Base-by-base conservation (phyloP, 2,113 vertebrate genomes). In the Rhinoptilus africanus region DNA sequence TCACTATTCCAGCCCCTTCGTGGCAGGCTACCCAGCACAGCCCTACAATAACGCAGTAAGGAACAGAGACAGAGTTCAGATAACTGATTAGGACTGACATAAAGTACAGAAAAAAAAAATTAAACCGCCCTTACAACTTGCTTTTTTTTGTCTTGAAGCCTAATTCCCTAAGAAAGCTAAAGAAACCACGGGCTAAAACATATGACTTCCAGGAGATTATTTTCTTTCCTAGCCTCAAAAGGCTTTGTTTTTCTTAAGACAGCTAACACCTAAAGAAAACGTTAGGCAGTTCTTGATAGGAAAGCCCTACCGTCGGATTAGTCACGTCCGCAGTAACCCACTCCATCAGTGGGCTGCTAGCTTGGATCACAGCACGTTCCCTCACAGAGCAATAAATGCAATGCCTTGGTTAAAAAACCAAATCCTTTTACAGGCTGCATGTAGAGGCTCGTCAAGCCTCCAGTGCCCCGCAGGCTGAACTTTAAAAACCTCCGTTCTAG, bases 271-370 rank as follows among this genome's bases (percentile, higher is more conserved):
- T n/a, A 18, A 45, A 56, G 47, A 51, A 47, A 56, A 75, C 32
- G 5, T 41, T 1, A 47, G 32, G 34, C 32, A 60, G 43, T 3
- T 27, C 39, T 50, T 27, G n/a, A 18, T 3, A 59, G 51, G 59
- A 77, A 48, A 87, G 28, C 15, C 26, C 11, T 87, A 4, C 48
- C 4, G 2, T 3, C 43, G 72, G 53, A 28, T 82, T 21, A 72
- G 21, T 11, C 5, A 19, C 1, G 2, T 8, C 18, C 26, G 1
- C 2, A 50, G 51, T 12, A 23, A 18, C 48, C 41, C 14, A 2
- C 21, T 41, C 56, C 37, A 26, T 6, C 39, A 16, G 75, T 1
- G 30, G 62, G 26, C 71, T 89, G 69, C 35, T 23, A 22, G 15
- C 64, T 56, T 15, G 32, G 28, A 35, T 16, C n/a, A 78, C 1